These are phyloP conservation scores for Porites lobata DNA, from an alignment of 92 coral and sea anemone species.

Conservation along the genomic window DNA sequence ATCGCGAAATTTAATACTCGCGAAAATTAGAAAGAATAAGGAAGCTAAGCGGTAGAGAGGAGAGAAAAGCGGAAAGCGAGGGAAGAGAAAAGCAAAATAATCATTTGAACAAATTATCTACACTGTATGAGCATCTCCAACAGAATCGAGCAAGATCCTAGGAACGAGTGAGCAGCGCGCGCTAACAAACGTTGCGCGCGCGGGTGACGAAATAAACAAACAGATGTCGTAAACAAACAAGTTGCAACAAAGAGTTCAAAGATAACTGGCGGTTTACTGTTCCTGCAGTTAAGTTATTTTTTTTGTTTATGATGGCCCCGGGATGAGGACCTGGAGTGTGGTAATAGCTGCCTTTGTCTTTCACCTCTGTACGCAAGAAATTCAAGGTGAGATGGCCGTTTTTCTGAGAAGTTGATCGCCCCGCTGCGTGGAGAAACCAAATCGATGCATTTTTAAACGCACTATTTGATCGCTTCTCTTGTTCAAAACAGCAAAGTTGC, in stretches of 20 bases:
- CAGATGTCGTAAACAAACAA: conserved; percentile 30
- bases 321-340: conserved; percentile 7
- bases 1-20: too few relatives aligned
- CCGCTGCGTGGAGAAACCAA: background rate
- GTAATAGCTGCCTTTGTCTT: background rate
- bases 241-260: background rate
- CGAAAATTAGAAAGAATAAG: too few relatives aligned
- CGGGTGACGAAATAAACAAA: conserved; percentile 13
- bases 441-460: too few relatives aligned
- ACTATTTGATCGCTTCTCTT: too few relatives aligned
- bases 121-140: background rate
- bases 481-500: too few relatives aligned
- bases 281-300: background rate
- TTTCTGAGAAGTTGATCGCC: too few relatives aligned
- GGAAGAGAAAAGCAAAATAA: too few relatives aligned
- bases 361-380: background rate
- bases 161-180: conserved; percentile 20
- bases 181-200: conserved; percentile 29
- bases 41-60: too few relatives aligned
- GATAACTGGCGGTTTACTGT: conserved; percentile 5
- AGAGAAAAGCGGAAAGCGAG: too few relatives aligned
- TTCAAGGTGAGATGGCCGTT: background rate
- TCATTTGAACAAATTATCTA: too few relatives aligned
- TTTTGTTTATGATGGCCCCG: background rate
- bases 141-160: background rate